Base-by-base conservation (phyloP, 2,113 vertebrate genomes). In the Hyperoodon ampullatus region DNA sequence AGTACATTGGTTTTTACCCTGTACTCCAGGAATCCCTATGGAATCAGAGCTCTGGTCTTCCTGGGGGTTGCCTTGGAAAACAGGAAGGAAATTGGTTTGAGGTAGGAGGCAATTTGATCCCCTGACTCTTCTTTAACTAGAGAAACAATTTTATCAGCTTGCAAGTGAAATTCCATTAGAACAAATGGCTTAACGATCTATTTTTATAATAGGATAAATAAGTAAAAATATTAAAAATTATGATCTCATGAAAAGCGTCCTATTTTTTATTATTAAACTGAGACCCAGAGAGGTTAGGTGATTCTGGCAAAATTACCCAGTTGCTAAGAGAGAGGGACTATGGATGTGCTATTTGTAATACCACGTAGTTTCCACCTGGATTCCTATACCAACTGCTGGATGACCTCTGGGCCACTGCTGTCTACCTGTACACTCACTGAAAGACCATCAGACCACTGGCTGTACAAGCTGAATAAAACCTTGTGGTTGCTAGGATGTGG, bases 121-220 rank as follows among this genome's bases (percentile, higher is more conserved):
- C 30, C 21, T 66, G 77, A 88, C 19, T 55, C 4, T 63, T 44
- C 23, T 93, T 91, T 58, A 74, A 70, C 16, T 47, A 66, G 28
- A 74, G 72, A 94, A 96, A 78, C 10, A 78, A 65, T 66, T 70
- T 74, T 33, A 93, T 93, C 35, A 53, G 30, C 28, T 80, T 61
- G 33, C 30, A 75, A 87, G 39, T 63, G 58, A 94, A 50, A 90
- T 86, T 66, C 95, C 44, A 63, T 83, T 89, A 75, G 21, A 90
- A 81, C 55, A 95, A 84, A 70, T 66, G 89, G 21, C 60, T 89
- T 74, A 72, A 55, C 75, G 93, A 87, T 72, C 91, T 88, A 21
- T 58, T 87, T 89, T n/a, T 33, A 66, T 87, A 88, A 74, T 81
- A 35, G 33, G 50, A 58, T 58, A 58, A 35, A 58, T 26, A 58